Evolutionary conservation across 2,797 vertebrate species (phyloP), one percentile per base, ranked within the genome.

Genomic region (Sphaeramia orbicularis): DNA sequence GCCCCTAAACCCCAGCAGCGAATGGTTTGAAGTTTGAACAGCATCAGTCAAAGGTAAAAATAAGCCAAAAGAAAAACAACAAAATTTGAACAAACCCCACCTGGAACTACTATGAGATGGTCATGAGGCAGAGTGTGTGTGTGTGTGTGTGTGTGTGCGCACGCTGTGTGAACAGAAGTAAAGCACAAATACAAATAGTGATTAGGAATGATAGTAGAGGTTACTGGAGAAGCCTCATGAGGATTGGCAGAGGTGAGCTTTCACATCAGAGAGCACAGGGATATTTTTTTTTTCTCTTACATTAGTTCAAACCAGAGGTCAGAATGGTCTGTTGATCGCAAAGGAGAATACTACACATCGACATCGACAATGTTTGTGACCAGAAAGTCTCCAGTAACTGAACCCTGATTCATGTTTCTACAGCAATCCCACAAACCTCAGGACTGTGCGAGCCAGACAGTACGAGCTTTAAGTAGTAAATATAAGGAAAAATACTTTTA

Each of bases 1-100:
- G 83, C 87, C 90, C 89, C 84, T 60, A 73, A 66, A 78, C 88
- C 86, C 84, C 80, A 89, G 86, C 87, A 87, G 88, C 82, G 80
- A 81, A 84, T 84, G 90, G 75, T 89, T 78, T 71, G 67, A 84
- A 81, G 78, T 78, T 84, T 69, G 61, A 86, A 87, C 89, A 87
- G 85, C 85, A 74, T 84, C 76, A 78, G 75, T 89, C 83, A 66
- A 85, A 86, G 69, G 63, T 78, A 24, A 70, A 84, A 49, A 71
- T 35, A 61, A 76, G 62, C 71, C 47, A 15, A 16, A 32, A 57
- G 32, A 35, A 58, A 37, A 15, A 27, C 36, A 38, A 27, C 36
- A 35, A 42, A 48, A 61, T 42, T 42, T 42, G 49, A 8, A 14
- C 40, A 49, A 53, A 49, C 30, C 51, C 72, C 74, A 76, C 65